Evolutionary conservation across 2,888 invertebrate species (phyloP).

Genomic region (Andricus curvator): DNA sequence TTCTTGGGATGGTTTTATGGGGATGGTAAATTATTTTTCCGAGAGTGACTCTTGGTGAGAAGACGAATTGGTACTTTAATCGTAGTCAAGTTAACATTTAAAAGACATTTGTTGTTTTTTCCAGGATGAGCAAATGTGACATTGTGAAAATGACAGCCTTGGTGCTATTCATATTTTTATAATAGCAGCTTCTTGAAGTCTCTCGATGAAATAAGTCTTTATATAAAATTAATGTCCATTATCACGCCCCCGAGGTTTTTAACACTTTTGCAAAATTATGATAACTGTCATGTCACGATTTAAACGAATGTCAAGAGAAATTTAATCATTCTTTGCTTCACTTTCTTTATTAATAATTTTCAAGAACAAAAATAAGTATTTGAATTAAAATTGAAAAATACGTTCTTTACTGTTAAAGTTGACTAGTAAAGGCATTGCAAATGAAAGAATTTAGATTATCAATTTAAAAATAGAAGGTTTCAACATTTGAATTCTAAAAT

Average conservation of each 20-base stretch:
- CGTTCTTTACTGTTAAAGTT: no score
- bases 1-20: neutral
- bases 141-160: neutral
- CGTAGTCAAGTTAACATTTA: neutral
- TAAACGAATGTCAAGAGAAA: neutral
- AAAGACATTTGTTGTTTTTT: constrained; percentile 18
- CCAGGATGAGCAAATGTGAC: neutral
- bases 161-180: neutral
- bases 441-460: no score
- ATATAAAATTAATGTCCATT: neutral
- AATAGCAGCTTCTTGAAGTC: neutral
- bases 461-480: no score
- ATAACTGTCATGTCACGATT: neutral
- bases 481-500: no score
- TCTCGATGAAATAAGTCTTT: neutral
- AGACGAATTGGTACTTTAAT: constrained; percentile 5
- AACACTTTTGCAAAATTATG: neutral
- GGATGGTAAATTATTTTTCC: neutral
- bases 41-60: neutral
- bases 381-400: no score
- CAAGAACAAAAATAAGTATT: no score
- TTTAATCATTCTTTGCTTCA: no score
- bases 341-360: no score
- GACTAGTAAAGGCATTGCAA: no score
- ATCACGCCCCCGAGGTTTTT: neutral